Base-by-base conservation (phyloP, 2,888 invertebrate genomes). In the Acleris cristana region DNA sequence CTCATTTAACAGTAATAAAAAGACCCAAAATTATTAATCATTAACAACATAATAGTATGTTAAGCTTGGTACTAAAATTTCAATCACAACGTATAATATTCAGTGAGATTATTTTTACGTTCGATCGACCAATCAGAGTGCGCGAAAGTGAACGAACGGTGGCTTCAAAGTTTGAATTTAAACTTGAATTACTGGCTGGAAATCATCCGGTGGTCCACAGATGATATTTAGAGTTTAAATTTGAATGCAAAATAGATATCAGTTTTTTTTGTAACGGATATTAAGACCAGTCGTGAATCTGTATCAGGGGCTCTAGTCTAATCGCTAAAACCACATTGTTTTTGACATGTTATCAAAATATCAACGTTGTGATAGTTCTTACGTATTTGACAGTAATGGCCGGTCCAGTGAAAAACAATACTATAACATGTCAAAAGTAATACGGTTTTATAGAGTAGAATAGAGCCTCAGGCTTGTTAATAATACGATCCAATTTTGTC, bases 51-150 rank as follows among this genome's bases (percentile, higher is more conserved):
- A 56, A 63, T 71, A 72, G 71, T 71, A 74, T 75, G 73, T 72
- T 71, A 75, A 74, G 71, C 74, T 67, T 58, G 57, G 66, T 70
- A 71, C 64, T 72, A 69, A 68, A 69, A 69, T 57, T 76, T 74
- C 75, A 74, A 75, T 76, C 73, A 73, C 73, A 74, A 68, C 60
- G 71, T 69, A 71, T 76, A 74, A 75, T 72, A 73, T 68, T 66
- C 72, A 68, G 69, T 71, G 72, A 70, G 70, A 72, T 71, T 65
- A 71, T 64, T 73, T 79, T 80, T 73, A 79, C 73, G 71, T 72
- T 58, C 71, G 48, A 18, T 67, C 73, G 54, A 64, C 79, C 79
- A 80, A 80, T 80, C 69, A 64, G 71, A 70, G 65, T 52, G 55
- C 57, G 56, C 23, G 56, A 53, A 52, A 45, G 45, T 21, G 55